Evolutionary conservation across 2,888 invertebrate species (phyloP), one percentile per base, ranked within the genome.

Genomic region (Stegophylla sp.): DNA sequence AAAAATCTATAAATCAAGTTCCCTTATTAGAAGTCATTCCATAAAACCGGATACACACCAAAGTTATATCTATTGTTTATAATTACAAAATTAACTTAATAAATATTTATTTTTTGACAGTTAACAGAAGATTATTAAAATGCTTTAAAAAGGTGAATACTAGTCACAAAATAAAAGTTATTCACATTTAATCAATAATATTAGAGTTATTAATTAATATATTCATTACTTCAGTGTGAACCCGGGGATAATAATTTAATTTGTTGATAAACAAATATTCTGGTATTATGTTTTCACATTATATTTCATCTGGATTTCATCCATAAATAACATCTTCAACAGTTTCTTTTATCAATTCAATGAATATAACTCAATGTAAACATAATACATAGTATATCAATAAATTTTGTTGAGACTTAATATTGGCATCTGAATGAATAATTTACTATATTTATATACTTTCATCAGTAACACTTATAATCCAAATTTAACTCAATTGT

Each of bases 401-500:
- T 3, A 56, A 41, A 17, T 41, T 56, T 72, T 43, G 26, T 61
- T 61, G 59, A 73, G 41, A 61, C 26, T 61, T 59, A 73, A 61
- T 73, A 45, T 61, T 73, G 59, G 43, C 45, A n/a, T 73, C 73
- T 45, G 26, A 45, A 73, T 28, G 28, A 73, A 59, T 59, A 72
- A 72, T 61, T 73, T 26, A 61, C 7, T 26, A n/a, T 61, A 73
- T 17, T 15, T 26, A 51, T 20, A 20, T 51, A 74, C 20, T 74
- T n/a, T 63, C 74, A 74, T 61, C n/a, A 20, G 20, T 34, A 34
- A 5, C 7, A 34, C 34, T 66, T 43, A 53, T 20, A 48, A 34
- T 74, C 61, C 73, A 74, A 74, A 74, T 20, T 74, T 41, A 76
- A 53, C 41, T 76, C 41, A 43, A 76, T 66, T 10, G 23, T 43